Percentiles rank a stretch among this genome's conserved stretches.
Evolutionary conservation across 2,797 vertebrate species (phyloP).

Genomic region (Enteromius mattozi): DNA sequence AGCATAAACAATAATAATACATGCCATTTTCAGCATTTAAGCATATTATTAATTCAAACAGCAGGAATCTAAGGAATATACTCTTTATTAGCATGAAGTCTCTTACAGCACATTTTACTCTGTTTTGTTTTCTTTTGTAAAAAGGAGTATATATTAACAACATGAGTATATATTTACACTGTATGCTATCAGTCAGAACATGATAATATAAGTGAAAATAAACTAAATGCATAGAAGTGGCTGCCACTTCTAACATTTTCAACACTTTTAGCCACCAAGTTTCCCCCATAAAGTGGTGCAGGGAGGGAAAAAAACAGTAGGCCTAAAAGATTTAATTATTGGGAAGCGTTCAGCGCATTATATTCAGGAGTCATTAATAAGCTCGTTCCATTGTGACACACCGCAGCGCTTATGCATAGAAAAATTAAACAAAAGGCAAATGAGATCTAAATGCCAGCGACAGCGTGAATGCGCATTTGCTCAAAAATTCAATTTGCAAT

Average conservation of each 20-base stretch:
- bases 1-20: too few relatives aligned
- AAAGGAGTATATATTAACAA: background rate
- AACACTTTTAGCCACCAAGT: slow-evolving; percentile 27
- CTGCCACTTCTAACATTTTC: slow-evolving; percentile 13
- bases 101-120: background rate
- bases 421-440: slow-evolving; percentile 71
- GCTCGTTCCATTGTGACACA: slow-evolving; percentile 61
- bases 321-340: slow-evolving; percentile 68
- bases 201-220: background rate
- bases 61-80: background rate
- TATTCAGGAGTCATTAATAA: slow-evolving; percentile 63
- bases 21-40: background rate
- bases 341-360: slow-evolving; percentile 49
- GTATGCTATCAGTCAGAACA: background rate
- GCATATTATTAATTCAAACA: background rate
- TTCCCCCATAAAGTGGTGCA: background rate
- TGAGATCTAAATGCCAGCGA: slow-evolving; percentile 70
- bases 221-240: slow-evolving; percentile 16
- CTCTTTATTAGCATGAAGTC: background rate
- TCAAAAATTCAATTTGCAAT: slow-evolving; percentile 64
- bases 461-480: slow-evolving; percentile 60
- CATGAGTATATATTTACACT: background rate
- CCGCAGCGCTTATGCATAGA: slow-evolving; percentile 59
- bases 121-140: background rate
- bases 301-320: slow-evolving; percentile 44